Percentiles rank a stretch among this genome's conserved stretches.
Conservation (phyloP, 1,140 invertebrate species). For the Drosophila melanica region DNA sequence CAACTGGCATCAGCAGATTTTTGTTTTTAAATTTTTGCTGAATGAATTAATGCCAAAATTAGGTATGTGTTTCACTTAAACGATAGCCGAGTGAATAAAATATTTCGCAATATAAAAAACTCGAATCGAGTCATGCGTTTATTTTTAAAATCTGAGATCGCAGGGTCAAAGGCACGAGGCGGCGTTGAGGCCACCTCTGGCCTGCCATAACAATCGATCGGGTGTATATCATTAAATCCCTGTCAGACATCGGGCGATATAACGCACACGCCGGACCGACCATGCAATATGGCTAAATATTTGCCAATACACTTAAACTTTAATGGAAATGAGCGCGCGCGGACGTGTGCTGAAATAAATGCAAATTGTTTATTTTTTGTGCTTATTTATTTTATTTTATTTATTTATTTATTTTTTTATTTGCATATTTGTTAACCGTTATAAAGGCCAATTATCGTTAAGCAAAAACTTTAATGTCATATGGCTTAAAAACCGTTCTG, state of each 20-base stretch:
- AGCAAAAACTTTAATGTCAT: not conserved
- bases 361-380: not conserved
- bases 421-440: not conserved
- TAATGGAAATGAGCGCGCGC: slow-evolving; percentile 11
- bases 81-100: slow-evolving; percentile 1
- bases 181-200: not conserved
- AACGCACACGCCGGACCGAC: not conserved
- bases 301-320: not conserved
- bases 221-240: slow-evolving; percentile 4
- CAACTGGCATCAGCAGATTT: slow-evolving; percentile 33
- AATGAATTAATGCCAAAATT: slow-evolving; percentile 28
- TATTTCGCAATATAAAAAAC: not conserved
- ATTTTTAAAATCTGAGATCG: not conserved
- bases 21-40: not conserved
- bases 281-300: slow-evolving; percentile 1
- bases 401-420: not conserved
- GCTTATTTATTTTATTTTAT: not conserved
- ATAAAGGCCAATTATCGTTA: slow-evolving; percentile 1
- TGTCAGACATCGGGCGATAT: slow-evolving; percentile 13
- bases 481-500: slow-evolving; percentile 4
- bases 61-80: slow-evolving; percentile 6
- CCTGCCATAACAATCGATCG: slow-evolving; percentile 1
- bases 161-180: slow-evolving; percentile 10
- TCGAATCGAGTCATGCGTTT: not conserved
- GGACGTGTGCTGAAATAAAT: slow-evolving; percentile 2